Base-by-base conservation (phyloP, 2,797 vertebrate species). In the Novumbra hubbsi region DNA sequence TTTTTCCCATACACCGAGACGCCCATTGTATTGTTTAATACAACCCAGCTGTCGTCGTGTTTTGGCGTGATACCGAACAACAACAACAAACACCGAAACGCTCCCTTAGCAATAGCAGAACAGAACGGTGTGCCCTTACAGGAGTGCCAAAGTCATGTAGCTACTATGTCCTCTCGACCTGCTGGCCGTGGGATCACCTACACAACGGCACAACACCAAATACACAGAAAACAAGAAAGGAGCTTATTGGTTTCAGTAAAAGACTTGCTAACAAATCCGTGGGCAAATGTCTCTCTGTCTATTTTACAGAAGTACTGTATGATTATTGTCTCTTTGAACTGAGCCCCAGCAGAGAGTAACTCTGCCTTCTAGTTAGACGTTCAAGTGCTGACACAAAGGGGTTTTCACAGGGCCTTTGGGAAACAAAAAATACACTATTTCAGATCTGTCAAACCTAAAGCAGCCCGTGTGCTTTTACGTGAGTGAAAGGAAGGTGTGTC, bases 1-100 rank as follows among this genome's bases (percentile, higher is more conserved):
- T 82, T 83, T 82, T 80, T 75, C 49, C 12, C 0, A 72, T 74
- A 34, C 76, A 60, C 73, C 15, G 75, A 30, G 65, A 60, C 78
- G 76, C 78, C 77, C 73, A 72, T 76, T 66, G 60, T 67, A 67
- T 75, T 48, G 78, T 73, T 28, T 82, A 86, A 79, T 73, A 45
- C 72, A 75, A 80, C 77, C 85, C 86, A 86, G 88, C 86, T 89
- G 92, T 93, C 92, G 91, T 91, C 92, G 93, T 92, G 92, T 91
- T 91, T 88, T 84, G 83, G 79, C 81, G 84, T 88, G 85, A 82
- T 8, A 21, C 24, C 85, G 85, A 86, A 91, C 87, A 92, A 91
- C 88, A 92, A 91, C 88, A 86, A 80, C 30, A 84, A 77, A 38
- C 27, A 41, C 17, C 52, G 68, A 66, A 30, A 48, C 41, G 48